Base-by-base conservation (phyloP, 2,797 vertebrate genomes). In the Chelmon rostratus region DNA sequence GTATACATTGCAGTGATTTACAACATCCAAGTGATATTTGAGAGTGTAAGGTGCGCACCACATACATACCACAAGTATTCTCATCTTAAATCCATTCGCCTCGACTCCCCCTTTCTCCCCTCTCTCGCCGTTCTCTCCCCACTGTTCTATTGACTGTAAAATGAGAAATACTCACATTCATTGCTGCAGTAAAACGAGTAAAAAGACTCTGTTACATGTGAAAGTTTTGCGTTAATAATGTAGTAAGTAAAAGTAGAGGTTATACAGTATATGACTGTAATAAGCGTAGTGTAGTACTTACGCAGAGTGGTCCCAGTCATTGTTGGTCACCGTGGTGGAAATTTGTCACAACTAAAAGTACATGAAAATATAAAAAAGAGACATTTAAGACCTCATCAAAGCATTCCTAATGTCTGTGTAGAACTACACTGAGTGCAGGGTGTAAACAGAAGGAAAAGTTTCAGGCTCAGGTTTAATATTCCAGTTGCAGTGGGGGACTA, bases 1-100 rank as follows among this genome's bases (percentile, higher is more conserved):
- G 11, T 81, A 66, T 83, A 54, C 65, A 79, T 85, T 68, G 75
- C 56, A 46, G 50, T 88, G 84, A 92, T 93, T 92, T 90, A 92
- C 75, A 74, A 50, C 68, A 53, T 68, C 37, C 33, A 65, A 73
- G 54, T 65, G 88, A 90, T 85, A 90, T 86, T 81, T 85, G 85
- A 91, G 84, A 59, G 86, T 69, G 78, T 78, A 53, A 89, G 81
- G 74, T 84, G 78, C 84, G 68, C 12, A 61, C 66, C 53, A 13
- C n/a, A 2, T 13, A 71, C 76, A 85, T 78, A 63, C 82, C 85
- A 62, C 25, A 21, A 61, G 42, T 66, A 63, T 81, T 85, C 88
- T 78, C 57, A 73, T 44, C 61, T 69, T 49, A 42, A 56, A 70
- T 85, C 50, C 65, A 65, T 86, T 72, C n/a, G 18, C 21, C 11